These are phyloP conservation scores for Diadegma fenestrale DNA, from an alignment of 2,888 invertebrate species.

Conservation along the genomic window DNA sequence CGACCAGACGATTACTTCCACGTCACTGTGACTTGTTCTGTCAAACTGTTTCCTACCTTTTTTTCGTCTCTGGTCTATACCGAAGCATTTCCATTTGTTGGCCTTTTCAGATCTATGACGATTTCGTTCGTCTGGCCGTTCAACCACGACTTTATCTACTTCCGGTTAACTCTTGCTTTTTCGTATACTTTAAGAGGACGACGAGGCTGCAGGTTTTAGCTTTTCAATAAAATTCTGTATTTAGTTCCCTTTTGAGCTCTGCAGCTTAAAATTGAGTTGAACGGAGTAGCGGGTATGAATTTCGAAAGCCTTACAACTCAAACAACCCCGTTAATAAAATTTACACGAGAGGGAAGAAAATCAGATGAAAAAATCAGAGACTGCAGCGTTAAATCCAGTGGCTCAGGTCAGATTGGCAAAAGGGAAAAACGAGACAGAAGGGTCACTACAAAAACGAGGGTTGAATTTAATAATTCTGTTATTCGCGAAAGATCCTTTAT, in stretches of 20 bases:
- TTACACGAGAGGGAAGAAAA: neutral
- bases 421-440: neutral
- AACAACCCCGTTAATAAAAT: neutral
- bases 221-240: neutral
- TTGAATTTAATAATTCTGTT: conserved; percentile 29
- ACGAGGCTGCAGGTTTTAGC: neutral
- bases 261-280: neutral
- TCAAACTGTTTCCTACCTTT: conserved; percentile 1
- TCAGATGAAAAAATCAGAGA: neutral
- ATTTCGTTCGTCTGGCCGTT: neutral
- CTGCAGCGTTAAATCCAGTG: neutral
- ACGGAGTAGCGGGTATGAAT: neutral
- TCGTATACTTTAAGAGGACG: neutral
- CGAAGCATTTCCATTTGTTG: conserved; percentile 12
- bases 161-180: neutral
- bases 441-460: neutral
- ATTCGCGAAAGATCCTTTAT: conserved; percentile 6
- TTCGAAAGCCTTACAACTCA: neutral
- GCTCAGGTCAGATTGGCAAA: conserved; percentile 9
- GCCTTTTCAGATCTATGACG: conserved; percentile 6
- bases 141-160: conserved; percentile 45
- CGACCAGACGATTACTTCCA: conserved; percentile 30
- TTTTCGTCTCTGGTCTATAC: neutral
- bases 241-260: neutral
- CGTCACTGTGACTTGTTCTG: conserved; percentile 22